phyloP scores from a whole-genome alignment of 2,888 invertebrate genomes.

The Drosophila nr. perissopoda region DNA sequence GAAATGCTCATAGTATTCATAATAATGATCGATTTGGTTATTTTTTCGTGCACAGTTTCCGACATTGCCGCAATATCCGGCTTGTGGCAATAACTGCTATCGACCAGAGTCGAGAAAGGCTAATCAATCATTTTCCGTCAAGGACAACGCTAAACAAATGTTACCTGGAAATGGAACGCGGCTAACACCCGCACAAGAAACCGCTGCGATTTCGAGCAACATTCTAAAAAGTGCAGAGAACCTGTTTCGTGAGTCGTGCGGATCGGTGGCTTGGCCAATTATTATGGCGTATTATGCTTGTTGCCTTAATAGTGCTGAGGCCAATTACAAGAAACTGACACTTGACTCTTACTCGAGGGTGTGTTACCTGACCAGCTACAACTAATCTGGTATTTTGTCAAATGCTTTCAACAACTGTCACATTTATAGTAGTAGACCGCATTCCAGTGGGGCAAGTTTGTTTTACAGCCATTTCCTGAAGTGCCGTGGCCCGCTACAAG shows the following conservation, averaged over 20 bases:
- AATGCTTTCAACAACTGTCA: slow-evolving; percentile 40
- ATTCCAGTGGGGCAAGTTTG: slow-evolving; percentile 42
- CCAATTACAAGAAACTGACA: slow-evolving; percentile 47
- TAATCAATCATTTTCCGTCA: slow-evolving; percentile 59
- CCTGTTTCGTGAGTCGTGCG: slow-evolving; percentile 65
- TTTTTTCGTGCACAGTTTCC: slow-evolving; percentile 33
- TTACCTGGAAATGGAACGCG: slow-evolving; percentile 45
- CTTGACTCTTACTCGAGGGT: slow-evolving; percentile 51
- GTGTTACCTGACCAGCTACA: slow-evolving; percentile 31
- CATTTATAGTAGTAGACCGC: slow-evolving; percentile 35
- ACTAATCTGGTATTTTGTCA: slow-evolving; percentile 40
- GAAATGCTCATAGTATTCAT: not conserved
- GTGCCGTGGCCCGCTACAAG: slow-evolving; percentile 9
- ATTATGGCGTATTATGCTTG: slow-evolving; percentile 7
- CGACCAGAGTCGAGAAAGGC: slow-evolving; percentile 10
- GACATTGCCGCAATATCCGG: slow-evolving; percentile 61
- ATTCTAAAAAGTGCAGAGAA: slow-evolving; percentile 61
- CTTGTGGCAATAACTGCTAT: slow-evolving; percentile 32
- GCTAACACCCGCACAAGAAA: slow-evolving; percentile 51
- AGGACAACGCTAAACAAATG: slow-evolving; percentile 38
- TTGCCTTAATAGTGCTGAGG: slow-evolving; percentile 60
- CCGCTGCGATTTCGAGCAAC: slow-evolving; percentile 40
- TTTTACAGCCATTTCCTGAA: slow-evolving; percentile 34
- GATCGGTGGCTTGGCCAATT: slow-evolving; percentile 50
- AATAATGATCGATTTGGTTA: slow-evolving; percentile 3